Percentiles rank a stretch among this genome's conserved stretches.
Conservation (phyloP, 2,113 vertebrate genomes). For the Tyto alba region DNA sequence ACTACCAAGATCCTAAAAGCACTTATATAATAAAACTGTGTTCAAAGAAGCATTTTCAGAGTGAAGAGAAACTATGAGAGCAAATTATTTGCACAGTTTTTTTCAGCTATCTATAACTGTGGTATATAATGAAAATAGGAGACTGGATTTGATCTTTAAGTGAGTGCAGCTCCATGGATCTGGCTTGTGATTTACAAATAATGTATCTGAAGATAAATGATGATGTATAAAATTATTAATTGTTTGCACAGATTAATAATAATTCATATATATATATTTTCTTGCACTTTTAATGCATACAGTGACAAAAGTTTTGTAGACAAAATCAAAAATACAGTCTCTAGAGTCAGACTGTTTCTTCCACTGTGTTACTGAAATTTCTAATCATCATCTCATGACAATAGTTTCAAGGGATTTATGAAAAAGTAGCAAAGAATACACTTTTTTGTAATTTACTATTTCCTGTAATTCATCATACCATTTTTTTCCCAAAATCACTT, state of each 20-base stretch:
- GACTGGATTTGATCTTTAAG: neutral
- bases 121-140: neutral
- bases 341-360: neutral
- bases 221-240: neutral
- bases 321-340: neutral
- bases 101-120: neutral
- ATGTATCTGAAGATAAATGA: neutral
- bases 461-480: constrained; percentile 79
- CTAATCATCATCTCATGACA: constrained; percentile 64
- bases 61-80: neutral
- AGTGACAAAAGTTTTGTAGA: neutral
- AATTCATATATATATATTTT: neutral
- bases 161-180: neutral
- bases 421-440: constrained; percentile 67
- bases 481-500: constrained; percentile 54
- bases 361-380: constrained; percentile 59
- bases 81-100: neutral
- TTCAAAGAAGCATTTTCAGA: neutral
- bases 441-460: constrained; percentile 67
- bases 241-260: neutral
- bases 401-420: constrained; percentile 70
- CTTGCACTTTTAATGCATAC: neutral
- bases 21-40: neutral
- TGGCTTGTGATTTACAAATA: neutral
- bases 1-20: neutral